phyloP scores from a whole-genome alignment of 2,113 vertebrate species.

The Benitochromis conjunctus region DNA sequence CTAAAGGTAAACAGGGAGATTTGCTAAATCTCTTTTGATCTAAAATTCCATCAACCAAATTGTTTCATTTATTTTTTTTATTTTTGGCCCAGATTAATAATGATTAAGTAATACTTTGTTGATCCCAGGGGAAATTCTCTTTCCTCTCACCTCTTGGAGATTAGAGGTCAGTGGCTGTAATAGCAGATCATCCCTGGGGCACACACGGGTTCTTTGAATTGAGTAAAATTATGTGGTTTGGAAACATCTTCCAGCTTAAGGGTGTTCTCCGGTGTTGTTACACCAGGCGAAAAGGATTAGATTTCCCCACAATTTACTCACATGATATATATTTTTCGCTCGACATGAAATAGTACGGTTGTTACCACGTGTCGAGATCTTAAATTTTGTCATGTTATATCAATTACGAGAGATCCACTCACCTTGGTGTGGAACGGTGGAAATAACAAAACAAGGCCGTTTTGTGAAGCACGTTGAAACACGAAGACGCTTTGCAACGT shows the following conservation, averaged over 20 bases:
- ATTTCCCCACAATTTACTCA: not conserved
- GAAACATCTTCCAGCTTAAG: conserved; percentile 1
- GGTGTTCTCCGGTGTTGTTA: not conserved
- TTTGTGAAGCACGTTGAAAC: not conserved
- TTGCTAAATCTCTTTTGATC: not conserved
- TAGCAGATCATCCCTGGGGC: not conserved
- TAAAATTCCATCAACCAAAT: not conserved
- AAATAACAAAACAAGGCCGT: not conserved
- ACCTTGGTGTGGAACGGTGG: not conserved
- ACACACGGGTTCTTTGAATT: not conserved
- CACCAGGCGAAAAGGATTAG: not conserved
- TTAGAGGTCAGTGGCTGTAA: conserved; percentile 7
- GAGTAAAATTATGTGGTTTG: not conserved
- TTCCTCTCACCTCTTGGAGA: not conserved
- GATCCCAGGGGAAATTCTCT: conserved; percentile 34
- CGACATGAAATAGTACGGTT: not conserved
- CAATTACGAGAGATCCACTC: not conserved
- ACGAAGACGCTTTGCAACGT: not conserved
- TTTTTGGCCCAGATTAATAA: not conserved
- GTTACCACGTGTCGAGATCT: not conserved
- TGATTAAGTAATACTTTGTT: conserved; percentile 19
- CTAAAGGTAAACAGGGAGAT: conserved; percentile 12
- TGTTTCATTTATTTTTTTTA: not conserved
- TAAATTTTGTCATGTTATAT: not conserved
- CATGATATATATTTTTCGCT: not conserved